Conservation (phyloP, 2,797 vertebrate species). For the Sebastes dallii region DNA sequence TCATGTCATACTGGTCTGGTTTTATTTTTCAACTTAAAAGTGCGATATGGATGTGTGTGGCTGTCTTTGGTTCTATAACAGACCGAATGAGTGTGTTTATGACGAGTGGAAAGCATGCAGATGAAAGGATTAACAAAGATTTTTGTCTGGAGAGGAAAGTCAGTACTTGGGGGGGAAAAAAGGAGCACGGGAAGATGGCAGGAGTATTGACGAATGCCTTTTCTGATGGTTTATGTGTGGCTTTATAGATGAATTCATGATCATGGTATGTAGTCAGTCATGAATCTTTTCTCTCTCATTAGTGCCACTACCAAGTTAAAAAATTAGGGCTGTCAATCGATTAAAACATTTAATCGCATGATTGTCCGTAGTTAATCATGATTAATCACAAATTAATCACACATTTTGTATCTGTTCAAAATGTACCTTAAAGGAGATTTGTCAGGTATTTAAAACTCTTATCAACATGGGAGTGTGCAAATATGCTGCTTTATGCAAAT, state of each 20-base stretch:
- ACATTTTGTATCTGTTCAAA: no score
- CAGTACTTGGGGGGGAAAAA: neutral
- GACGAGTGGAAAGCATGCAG: slow-evolving; percentile 35
- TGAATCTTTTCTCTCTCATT: neutral
- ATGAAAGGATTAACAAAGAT: slow-evolving; percentile 42
- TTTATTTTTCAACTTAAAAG: neutral
- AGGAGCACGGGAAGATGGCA: slow-evolving; percentile 5
- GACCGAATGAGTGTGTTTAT: neutral
- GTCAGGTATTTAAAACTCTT: no score
- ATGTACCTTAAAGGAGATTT: no score
- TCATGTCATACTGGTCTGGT: slow-evolving; percentile 36
- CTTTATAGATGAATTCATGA: slow-evolving; percentile 34
- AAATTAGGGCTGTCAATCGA: neutral
- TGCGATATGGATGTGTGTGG: neutral
- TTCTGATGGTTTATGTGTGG: slow-evolving; percentile 26
- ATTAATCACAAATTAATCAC: no score
- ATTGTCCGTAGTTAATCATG: no score
- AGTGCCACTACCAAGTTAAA: neutral
- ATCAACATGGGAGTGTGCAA: no score
- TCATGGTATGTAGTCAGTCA: slow-evolving; percentile 2
- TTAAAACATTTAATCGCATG: no score
- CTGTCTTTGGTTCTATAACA: neutral
- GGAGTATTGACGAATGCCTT: slow-evolving; percentile 23
- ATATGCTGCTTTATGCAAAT: no score
- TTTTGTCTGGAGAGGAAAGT: slow-evolving; percentile 30